Percentiles rank a stretch among this genome's conserved stretches.
Evolutionary conservation across 1,140 invertebrate genomes (phyloP).

Genomic region (Agrypnia vestita): DNA sequence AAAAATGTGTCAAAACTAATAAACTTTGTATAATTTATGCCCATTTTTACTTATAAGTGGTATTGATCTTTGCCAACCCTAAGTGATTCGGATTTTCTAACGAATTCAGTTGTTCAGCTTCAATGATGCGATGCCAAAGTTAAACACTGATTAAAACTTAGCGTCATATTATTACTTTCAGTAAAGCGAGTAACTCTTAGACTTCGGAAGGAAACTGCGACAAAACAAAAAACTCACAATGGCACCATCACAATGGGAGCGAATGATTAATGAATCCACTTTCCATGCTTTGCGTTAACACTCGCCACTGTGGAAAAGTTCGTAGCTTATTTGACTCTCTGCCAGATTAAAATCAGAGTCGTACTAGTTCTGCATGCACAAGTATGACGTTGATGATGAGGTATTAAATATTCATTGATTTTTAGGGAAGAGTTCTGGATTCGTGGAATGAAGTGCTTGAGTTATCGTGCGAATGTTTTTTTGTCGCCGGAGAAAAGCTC

Average conservation of each 20-base stretch:
- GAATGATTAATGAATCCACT: slow-evolving; percentile 18
- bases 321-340: slow-evolving; percentile 13
- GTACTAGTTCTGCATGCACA: neutral
- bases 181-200: slow-evolving; percentile 1
- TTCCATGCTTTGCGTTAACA: neutral
- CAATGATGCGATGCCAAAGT: neutral
- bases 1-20: too few relatives aligned
- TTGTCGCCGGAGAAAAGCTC: too few relatives aligned
- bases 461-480: too few relatives aligned
- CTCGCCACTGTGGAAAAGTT: neutral
- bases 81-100: too few relatives aligned
- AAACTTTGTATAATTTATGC: too few relatives aligned
- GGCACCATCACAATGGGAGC: slow-evolving; percentile 4
- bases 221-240: slow-evolving; percentile 19
- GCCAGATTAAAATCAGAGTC: neutral
- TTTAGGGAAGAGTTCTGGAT: too few relatives aligned
- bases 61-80: too few relatives aligned
- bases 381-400: too few relatives aligned
- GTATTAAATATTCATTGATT: too few relatives aligned
- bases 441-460: too few relatives aligned
- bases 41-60: too few relatives aligned
- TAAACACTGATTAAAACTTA: slow-evolving; percentile 26
- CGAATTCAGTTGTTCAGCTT: neutral
- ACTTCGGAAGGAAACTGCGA: slow-evolving; percentile 15
- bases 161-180: slow-evolving; percentile 17